Conservation (phyloP, 2,113 vertebrate species). For the Cricetomys ansorgei region DNA sequence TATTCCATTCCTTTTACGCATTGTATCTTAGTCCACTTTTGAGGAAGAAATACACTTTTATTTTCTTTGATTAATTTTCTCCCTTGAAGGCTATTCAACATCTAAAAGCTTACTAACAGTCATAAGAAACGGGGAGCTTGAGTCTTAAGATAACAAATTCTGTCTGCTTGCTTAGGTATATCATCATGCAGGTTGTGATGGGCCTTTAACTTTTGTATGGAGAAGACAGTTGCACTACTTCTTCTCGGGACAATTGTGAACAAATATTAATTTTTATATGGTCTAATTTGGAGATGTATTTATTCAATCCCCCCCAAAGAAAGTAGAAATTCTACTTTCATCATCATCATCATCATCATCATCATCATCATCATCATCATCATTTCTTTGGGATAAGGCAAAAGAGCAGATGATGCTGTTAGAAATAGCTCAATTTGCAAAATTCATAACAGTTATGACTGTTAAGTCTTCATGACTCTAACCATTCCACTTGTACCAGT, state of each 20-base stretch:
- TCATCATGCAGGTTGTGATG: not conserved
- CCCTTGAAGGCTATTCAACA: constrained; percentile 40
- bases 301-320: not conserved
- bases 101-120: constrained; percentile 28
- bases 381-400: constrained; percentile 21
- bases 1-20: not conserved
- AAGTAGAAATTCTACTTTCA: constrained; percentile 17
- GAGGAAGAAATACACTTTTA: constrained; percentile 67
- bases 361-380: not conserved
- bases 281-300: constrained; percentile 41
- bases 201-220: constrained; percentile 49
- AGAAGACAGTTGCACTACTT: constrained; percentile 49
- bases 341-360: not conserved
- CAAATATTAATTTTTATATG: constrained; percentile 59
- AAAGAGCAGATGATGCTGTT: not conserved
- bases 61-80: constrained; percentile 68
- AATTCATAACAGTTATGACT: not conserved
- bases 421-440: constrained; percentile 1
- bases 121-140: constrained; percentile 34
- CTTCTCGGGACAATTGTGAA: constrained; percentile 22
- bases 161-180: constrained; percentile 8
- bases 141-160: constrained; percentile 46
- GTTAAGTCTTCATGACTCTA: not conserved
- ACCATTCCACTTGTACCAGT: not conserved
- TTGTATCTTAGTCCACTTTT: constrained; percentile 49